A percentile compares a stretch with the other conserved stretches of the same genome.
Evolutionary conservation across 2,113 vertebrate species (phyloP).

Genomic region (Pachypanchax playfairii): DNA sequence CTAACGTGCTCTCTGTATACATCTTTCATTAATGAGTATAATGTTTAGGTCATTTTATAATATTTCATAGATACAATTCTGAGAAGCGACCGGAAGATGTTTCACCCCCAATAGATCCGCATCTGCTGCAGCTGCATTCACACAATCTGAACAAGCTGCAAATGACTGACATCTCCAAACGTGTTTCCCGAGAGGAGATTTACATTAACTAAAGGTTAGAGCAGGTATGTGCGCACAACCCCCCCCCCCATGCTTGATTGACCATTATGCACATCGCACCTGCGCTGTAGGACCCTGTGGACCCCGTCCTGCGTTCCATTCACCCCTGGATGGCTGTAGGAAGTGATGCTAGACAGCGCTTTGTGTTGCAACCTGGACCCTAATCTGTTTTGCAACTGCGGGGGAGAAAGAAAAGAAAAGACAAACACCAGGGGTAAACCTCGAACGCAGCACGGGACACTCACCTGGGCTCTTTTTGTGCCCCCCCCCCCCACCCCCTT

Average conservation of each 20-base stretch:
- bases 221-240: conserved; percentile 47
- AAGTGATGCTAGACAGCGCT: conserved; percentile 77
- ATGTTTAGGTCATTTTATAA: no score
- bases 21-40: no score
- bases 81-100: no score
- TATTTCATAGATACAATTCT: no score
- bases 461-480: conserved; percentile 67
- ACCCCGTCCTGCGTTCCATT: conserved; percentile 71
- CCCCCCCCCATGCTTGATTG: conserved; percentile 45
- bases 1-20: no score
- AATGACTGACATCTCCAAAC: no score
- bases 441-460: conserved; percentile 75
- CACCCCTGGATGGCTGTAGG: conserved; percentile 75
- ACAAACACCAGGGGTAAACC: conserved; percentile 78
- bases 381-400: conserved; percentile 87
- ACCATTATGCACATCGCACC: conserved; percentile 73
- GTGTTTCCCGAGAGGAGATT: no score
- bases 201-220: conserved; percentile 54
- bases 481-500: conserved; percentile 38
- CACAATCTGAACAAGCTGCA: no score
- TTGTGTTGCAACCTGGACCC: conserved; percentile 78
- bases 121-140: no score
- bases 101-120: no score
- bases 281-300: conserved; percentile 65
- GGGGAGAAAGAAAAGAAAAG: conserved; percentile 67